Percentiles rank a stretch among this genome's conserved stretches.
Evolutionary conservation across 1,140 invertebrate genomes (phyloP).

Genomic region (Vanessa atalanta): DNA sequence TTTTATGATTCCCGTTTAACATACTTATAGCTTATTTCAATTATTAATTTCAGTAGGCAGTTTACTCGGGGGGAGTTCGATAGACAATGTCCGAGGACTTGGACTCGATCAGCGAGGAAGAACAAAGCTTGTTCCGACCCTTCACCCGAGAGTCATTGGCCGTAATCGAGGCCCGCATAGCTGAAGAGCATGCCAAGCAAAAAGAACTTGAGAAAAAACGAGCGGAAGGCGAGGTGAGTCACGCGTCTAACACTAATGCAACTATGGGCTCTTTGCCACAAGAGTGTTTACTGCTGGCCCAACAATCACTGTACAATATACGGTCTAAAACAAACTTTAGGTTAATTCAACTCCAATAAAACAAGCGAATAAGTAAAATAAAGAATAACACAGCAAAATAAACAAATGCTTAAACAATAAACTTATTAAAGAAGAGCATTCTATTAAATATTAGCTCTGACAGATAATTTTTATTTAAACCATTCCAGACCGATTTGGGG

Average conservation of each 20-base stretch:
- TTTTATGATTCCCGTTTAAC: no score
- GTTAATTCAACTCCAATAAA: constrained; percentile 18
- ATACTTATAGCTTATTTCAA: neutral
- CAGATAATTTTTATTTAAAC: constrained; percentile 74
- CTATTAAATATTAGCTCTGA: constrained; percentile 50
- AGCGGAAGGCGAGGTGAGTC: constrained; percentile 94
- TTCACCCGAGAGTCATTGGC: constrained; percentile 98
- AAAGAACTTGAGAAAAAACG: constrained; percentile 97
- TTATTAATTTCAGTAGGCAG: constrained; percentile 67
- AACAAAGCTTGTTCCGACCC: constrained; percentile 97
- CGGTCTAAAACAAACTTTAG: constrained; percentile 21
- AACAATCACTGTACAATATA: constrained; percentile 34
- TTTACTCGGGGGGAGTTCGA: constrained; percentile 81
- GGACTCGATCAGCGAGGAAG: constrained; percentile 94
- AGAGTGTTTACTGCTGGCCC: constrained; percentile 49
- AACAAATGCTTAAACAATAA: constrained; percentile 6
- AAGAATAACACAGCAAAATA: constrained; percentile 16
- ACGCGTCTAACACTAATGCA: neutral
- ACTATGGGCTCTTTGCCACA: constrained; percentile 43
- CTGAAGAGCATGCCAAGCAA: constrained; percentile 96
- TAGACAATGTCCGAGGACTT: constrained; percentile 93
- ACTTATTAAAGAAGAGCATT: constrained; percentile 16
- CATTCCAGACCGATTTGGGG: constrained; percentile 92
- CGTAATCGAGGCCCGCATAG: constrained; percentile 95
- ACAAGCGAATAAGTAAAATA: constrained; percentile 22